Conservation (phyloP, 2,113 vertebrate species). For the Beaufortia kweichowensis region DNA sequence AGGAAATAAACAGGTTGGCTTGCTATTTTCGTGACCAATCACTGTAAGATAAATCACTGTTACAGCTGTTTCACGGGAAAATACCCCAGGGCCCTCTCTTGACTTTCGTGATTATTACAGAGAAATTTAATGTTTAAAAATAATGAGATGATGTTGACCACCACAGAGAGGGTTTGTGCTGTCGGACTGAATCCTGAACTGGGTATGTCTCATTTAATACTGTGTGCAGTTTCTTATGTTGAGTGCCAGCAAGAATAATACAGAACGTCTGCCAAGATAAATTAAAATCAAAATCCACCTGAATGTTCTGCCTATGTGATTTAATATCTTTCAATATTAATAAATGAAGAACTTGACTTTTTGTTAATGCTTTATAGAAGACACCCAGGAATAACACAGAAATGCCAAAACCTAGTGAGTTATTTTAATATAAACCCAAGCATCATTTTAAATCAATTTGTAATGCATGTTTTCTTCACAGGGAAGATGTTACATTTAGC, state of each 20-base stretch:
- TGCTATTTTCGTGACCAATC: slow-evolving; percentile 4
- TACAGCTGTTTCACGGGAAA: slow-evolving; percentile 10
- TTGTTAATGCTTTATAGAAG: too few species aligned
- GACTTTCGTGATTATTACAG: background rate
- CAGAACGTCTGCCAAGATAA: slow-evolving; percentile 35
- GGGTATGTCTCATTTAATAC: slow-evolving; percentile 7
- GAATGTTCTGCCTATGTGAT: slow-evolving; percentile 1
- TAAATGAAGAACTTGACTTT: too few species aligned
- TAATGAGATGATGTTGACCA: slow-evolving; percentile 21
- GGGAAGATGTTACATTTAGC: too few species aligned
- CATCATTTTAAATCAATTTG: background rate
- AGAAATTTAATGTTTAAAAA: slow-evolving; percentile 10
- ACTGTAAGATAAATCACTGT: slow-evolving; percentile 26
- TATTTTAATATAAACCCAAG: background rate
- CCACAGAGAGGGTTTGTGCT: background rate
- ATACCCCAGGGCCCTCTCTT: background rate
- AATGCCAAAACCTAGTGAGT: slow-evolving; percentile 11
- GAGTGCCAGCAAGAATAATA: slow-evolving; percentile 22
- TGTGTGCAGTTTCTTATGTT: slow-evolving; percentile 10
- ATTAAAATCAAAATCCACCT: background rate
- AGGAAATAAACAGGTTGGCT: slow-evolving; percentile 6
- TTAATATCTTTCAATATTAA: background rate
- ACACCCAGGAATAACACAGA: background rate
- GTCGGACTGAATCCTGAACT: background rate
- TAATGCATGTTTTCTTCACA: too few species aligned